Evolutionary conservation across 2,888 invertebrate species (phyloP).

Genomic region (Malacosoma neustria): DNA sequence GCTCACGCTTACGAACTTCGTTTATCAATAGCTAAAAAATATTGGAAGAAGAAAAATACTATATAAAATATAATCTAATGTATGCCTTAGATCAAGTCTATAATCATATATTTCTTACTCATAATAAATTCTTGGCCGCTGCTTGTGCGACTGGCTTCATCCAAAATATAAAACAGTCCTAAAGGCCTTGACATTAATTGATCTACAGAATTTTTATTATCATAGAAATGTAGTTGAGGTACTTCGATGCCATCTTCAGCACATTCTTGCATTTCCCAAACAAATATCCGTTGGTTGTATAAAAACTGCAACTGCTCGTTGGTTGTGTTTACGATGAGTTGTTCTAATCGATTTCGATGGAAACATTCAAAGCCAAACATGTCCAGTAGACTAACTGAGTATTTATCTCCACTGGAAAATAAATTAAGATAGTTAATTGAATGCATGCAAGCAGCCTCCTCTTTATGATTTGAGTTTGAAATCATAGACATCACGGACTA

Average conservation of each 20-base stretch:
- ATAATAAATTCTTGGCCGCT: slow-evolving; percentile 82
- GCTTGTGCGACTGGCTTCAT: slow-evolving; percentile 87
- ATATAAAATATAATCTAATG: no score
- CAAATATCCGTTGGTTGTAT: slow-evolving; percentile 93
- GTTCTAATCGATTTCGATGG: slow-evolving; percentile 88
- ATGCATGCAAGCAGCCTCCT: no score
- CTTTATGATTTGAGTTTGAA: no score
- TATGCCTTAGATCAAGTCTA: background rate
- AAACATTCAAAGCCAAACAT: slow-evolving; percentile 96
- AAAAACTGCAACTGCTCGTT: slow-evolving; percentile 96
- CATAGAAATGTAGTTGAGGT: slow-evolving; percentile 85
- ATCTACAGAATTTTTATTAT: slow-evolving; percentile 91
- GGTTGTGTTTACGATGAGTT: slow-evolving; percentile 90
- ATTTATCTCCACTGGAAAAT: slow-evolving; percentile 85
- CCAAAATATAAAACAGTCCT: slow-evolving; percentile 89
- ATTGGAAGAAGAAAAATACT: no score
- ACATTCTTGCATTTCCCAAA: slow-evolving; percentile 90
- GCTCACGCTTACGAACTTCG: no score
- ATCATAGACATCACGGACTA: no score
- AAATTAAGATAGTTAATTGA: no score
- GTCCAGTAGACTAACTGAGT: slow-evolving; percentile 87
- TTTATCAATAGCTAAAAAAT: no score
- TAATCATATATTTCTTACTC: slow-evolving; percentile 61
- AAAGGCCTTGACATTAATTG: slow-evolving; percentile 88
- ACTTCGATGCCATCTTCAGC: slow-evolving; percentile 86